Conservation (phyloP, 2,888 invertebrate species). For the Mycalesis mineus region DNA sequence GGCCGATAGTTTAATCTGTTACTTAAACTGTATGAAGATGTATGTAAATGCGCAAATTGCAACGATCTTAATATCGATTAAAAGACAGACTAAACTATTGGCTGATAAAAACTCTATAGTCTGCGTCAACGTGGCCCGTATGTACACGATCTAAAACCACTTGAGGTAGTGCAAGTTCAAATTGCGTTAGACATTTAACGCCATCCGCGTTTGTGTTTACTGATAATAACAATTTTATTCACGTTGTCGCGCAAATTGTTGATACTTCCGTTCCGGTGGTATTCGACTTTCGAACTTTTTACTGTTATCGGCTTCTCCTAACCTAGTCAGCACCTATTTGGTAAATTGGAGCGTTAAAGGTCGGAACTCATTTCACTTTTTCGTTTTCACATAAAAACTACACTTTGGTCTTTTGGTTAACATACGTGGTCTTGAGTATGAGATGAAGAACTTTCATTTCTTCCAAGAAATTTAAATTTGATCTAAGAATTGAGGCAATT, state of each 20-base stretch:
- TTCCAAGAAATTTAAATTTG: too few species aligned
- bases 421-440: too few species aligned
- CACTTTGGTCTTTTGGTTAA: too few species aligned
- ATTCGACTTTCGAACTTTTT: conserved; percentile 31
- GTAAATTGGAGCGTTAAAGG: conserved; percentile 11
- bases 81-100: too few species aligned
- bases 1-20: too few species aligned
- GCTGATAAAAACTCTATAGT: too few species aligned
- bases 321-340: conserved; percentile 14
- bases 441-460: too few species aligned
- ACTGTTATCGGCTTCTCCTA: conserved; percentile 27
- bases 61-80: too few species aligned
- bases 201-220: conserved; percentile 25
- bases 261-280: conserved; percentile 30
- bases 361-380: background rate
- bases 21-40: too few species aligned
- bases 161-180: conserved; percentile 44
- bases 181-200: conserved; percentile 34
- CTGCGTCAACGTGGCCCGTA: conserved; percentile 3
- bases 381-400: conserved; percentile 9
- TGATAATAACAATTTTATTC: conserved; percentile 31
- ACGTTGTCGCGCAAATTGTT: conserved; percentile 31
- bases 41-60: too few species aligned
- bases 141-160: conserved; percentile 36
- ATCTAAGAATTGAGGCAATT: too few species aligned